Base-by-base conservation (phyloP, 2,113 vertebrate genomes). In the Monopterus albus region DNA sequence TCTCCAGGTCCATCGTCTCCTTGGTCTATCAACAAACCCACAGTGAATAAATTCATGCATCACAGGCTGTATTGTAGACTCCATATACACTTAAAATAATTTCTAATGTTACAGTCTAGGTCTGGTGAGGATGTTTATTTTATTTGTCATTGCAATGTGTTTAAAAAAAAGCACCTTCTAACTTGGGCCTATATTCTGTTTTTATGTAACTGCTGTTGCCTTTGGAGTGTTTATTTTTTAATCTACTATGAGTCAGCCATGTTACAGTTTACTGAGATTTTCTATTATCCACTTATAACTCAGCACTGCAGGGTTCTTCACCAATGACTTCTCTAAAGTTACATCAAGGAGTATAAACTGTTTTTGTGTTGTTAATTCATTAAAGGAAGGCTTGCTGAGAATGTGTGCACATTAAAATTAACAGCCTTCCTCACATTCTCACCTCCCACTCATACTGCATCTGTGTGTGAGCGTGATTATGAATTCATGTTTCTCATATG, bases 161-260 rank as follows among this genome's bases (percentile, higher is more conserved):
- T n/a, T n/a, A n/a, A n/a, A 36, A 70, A 66, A 64, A 65, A 26
- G 10, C 26, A 51, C 3, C 50, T 29, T 45, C 29, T 20, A 75
- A 55, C 18, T 10, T 1, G 25, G 14, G 38, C 47, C 31, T 14
- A 31, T 4, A 45, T 50, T 65, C 13, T 70, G 20, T 28, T 61
- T 82, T 83, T 58, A 79, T 53, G 15, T 57, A 75, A 72, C 66
- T 71, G 31, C 39, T 51, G 46, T 69, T 71, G 66, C 64, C 71
- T 71, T 26, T 47, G 52, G 42, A 71, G n/a, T 45, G 45, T 66
- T 12, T 39, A 8, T 53, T 53, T 72, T 49, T 62, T 23, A 65
- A 56, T 59, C 25, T 35, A 15, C 11, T 12, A 58, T 76, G 76
- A 84, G 47, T 86, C 59, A 79, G 59, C 33, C 65, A 51, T 58